Conservation (phyloP, 1,140 invertebrate genomes). For the Drosophila jambulina region DNA sequence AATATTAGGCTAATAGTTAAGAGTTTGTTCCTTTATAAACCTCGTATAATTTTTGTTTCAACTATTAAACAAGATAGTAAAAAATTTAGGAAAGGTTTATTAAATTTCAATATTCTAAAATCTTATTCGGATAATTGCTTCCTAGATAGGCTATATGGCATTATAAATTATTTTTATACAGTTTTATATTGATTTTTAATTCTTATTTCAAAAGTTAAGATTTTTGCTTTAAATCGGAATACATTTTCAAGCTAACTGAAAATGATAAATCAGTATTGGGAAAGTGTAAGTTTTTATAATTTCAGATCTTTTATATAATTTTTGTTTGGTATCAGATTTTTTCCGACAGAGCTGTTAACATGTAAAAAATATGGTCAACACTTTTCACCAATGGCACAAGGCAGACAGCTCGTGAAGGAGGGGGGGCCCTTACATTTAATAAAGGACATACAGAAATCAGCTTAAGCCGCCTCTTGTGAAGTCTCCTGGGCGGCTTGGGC, state of each 20-base stretch:
- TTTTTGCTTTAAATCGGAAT: background rate
- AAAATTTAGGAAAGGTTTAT: too few species aligned
- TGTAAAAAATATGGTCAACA: conserved; percentile 6
- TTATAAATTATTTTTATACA: too few species aligned
- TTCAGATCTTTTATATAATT: too few species aligned
- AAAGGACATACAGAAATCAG: conserved; percentile 41
- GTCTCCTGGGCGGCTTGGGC: conserved; percentile 20
- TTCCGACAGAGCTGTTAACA: background rate
- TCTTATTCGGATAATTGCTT: too few species aligned
- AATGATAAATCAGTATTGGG: background rate
- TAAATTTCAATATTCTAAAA: too few species aligned
- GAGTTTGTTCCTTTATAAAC: background rate
- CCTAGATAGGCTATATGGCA: too few species aligned
- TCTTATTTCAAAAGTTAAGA: background rate
- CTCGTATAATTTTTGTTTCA: background rate
- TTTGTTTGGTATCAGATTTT: background rate
- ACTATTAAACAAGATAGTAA: too few species aligned
- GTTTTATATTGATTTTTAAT: background rate
- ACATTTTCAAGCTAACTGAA: background rate
- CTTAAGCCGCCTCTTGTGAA: conserved; percentile 45
- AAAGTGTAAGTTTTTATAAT: too few species aligned
- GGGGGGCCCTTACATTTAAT: conserved; percentile 36
- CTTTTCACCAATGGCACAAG: conserved; percentile 1
- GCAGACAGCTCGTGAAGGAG: background rate
- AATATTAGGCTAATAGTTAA: too few species aligned